Evolutionary conservation across 2,888 invertebrate species (phyloP).

Genomic region (Phengaris arion): DNA sequence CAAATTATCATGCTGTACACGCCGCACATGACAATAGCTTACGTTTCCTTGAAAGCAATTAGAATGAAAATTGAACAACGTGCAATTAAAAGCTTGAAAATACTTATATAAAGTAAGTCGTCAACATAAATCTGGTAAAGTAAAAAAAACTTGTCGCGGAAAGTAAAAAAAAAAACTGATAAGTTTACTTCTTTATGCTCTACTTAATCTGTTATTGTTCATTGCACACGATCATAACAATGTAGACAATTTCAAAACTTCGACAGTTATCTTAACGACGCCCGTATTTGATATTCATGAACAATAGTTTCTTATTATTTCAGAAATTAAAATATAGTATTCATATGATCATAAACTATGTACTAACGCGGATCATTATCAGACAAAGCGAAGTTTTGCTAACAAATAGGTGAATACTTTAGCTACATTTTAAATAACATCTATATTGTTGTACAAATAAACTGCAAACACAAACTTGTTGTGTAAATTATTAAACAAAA

Average conservation of each 20-base stretch:
- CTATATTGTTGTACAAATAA: constrained; percentile 45
- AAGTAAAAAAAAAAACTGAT: constrained; percentile 14
- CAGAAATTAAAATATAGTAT: constrained; percentile 38
- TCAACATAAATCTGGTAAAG: background rate
- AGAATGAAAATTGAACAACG: background rate
- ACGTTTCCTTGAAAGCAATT: constrained; percentile 38
- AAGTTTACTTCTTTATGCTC: constrained; percentile 4
- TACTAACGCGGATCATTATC: constrained; percentile 35
- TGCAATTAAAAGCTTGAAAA: background rate
- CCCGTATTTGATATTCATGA: constrained; percentile 6
- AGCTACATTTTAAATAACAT: constrained; percentile 41
- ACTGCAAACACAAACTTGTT: constrained; percentile 30
- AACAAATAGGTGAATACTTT: constrained; percentile 3
- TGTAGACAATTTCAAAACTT: background rate
- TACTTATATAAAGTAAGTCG: background rate
- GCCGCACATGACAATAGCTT: constrained; percentile 47
- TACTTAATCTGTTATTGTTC: constrained; percentile 8
- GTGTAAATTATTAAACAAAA: constrained; percentile 17
- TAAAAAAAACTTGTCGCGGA: background rate
- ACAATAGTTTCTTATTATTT: constrained; percentile 37
- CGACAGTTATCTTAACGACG: constrained; percentile 38
- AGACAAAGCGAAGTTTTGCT: constrained; percentile 34
- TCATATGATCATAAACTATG: constrained; percentile 38
- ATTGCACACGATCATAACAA: constrained; percentile 23
- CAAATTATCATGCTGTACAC: constrained; percentile 53